Conservation (phyloP, 2,113 vertebrate species). For the Tragelaphus imberbis region DNA sequence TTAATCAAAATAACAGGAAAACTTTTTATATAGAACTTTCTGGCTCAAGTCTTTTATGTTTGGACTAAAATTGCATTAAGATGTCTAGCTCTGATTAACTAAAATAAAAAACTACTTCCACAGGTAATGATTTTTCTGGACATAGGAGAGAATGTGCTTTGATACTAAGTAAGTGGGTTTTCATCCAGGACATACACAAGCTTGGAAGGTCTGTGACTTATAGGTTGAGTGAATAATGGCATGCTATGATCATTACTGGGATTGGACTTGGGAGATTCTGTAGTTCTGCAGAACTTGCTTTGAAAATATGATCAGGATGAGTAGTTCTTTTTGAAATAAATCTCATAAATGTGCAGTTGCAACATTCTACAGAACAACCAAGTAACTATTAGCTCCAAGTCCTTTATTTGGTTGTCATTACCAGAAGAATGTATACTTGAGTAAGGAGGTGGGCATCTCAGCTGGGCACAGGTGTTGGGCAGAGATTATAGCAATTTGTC, state of each 20-base stretch:
- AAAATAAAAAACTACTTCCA: not conserved
- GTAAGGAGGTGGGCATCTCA: not conserved
- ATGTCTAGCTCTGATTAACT: not conserved
- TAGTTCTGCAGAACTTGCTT: not conserved
- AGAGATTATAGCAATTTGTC: not conserved
- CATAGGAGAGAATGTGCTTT: not conserved
- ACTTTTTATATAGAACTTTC: not conserved
- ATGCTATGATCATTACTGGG: not conserved
- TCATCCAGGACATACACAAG: not conserved
- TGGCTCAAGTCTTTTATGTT: not conserved
- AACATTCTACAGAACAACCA: not conserved
- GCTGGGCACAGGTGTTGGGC: not conserved
- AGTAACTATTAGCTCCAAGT: not conserved
- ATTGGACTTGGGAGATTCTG: not conserved
- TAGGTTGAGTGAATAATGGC: not conserved
- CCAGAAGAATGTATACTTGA: not conserved
- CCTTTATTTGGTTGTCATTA: not conserved
- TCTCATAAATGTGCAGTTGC: not conserved
- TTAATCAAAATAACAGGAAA: conserved; percentile 15
- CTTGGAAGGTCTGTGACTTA: not conserved
- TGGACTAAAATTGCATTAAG: not conserved
- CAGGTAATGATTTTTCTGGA: not conserved
- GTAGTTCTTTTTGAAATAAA: not conserved
- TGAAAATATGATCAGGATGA: not conserved
- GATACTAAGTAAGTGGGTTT: not conserved